Conservation (phyloP, 2,888 invertebrate species). For the Drepanosiphum platanoidis region DNA sequence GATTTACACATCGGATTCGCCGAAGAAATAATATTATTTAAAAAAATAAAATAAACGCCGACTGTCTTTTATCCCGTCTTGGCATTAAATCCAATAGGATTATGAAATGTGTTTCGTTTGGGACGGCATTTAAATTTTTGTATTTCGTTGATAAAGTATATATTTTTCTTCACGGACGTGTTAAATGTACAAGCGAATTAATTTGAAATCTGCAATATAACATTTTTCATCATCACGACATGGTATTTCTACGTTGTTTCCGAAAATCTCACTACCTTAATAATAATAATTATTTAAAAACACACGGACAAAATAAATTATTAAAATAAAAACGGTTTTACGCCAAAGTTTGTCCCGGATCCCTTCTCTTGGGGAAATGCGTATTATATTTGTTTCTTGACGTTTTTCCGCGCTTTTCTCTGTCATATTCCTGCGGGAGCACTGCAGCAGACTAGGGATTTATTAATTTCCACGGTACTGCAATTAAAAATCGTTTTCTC, state of each 20-base stretch:
- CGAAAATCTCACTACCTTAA: neutral
- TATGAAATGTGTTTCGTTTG: neutral
- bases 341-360: neutral
- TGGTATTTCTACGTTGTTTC: neutral
- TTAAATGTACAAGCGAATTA: neutral
- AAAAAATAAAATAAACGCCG: neutral
- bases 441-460: neutral
- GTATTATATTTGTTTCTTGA: neutral
- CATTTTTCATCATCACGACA: neutral
- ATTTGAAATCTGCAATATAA: neutral
- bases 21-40: neutral
- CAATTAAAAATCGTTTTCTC: conserved; percentile 44
- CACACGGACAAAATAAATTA: neutral
- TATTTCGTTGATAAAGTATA: neutral
- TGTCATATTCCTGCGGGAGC: neutral
- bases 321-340: neutral
- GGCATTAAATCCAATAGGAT: conserved; percentile 1
- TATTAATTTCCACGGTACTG: conserved; percentile 12
- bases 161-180: neutral
- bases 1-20: conserved; percentile 3
- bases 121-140: neutral
- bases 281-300: neutral
- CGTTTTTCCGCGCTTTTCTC: neutral
- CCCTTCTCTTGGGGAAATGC: neutral
- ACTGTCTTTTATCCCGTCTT: neutral